These are phyloP conservation scores for Psix sp. DNA, from an alignment of 1,140 invertebrate genomes.

Conservation along the genomic window DNA sequence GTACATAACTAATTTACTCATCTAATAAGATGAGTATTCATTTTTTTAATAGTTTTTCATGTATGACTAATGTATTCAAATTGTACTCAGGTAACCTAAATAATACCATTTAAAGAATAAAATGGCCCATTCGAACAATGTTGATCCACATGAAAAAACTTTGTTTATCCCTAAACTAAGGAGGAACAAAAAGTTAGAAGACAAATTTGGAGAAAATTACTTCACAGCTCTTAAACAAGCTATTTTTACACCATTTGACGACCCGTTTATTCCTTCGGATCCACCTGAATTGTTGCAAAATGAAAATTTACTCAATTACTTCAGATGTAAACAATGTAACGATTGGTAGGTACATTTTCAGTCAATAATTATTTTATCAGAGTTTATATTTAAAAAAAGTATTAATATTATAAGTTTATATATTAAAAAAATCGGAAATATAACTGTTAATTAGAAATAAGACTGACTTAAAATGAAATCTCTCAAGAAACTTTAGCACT, in stretches of 20 bases:
- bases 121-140: constrained; percentile 20
- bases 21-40: no score
- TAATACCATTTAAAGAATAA: neutral
- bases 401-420: no score
- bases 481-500: no score
- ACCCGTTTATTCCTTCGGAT: constrained; percentile 62
- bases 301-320: constrained; percentile 42
- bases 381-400: no score
- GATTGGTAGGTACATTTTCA: constrained; percentile 64
- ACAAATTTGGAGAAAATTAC: constrained; percentile 62
- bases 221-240: constrained; percentile 61
- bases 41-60: no score
- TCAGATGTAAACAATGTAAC: constrained; percentile 66
- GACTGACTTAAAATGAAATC: no score
- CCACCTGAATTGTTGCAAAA: constrained; percentile 55
- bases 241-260: constrained; percentile 58
- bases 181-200: constrained; percentile 58
- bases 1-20: no score
- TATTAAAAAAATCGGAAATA: no score
- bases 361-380: neutral
- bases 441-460: no score
- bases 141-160: neutral
- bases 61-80: neutral
- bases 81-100: neutral
- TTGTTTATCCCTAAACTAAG: constrained; percentile 56